phyloP scores from a whole-genome alignment of 2,113 vertebrate species.

The Columba janthina region DNA sequence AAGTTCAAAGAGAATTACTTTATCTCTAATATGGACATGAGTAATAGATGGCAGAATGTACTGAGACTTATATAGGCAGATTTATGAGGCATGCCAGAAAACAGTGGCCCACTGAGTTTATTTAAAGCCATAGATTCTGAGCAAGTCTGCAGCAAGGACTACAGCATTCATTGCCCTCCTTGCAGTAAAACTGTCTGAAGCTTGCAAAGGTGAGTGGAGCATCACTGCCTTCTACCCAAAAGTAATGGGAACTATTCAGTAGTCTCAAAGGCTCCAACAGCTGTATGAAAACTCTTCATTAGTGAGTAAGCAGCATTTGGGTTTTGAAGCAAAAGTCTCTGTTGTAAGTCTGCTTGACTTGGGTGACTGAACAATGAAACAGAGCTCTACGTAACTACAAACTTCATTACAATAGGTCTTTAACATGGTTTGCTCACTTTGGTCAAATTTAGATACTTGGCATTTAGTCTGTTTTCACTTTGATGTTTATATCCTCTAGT shows the following conservation, averaged over 20 bases:
- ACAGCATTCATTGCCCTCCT: neutral
- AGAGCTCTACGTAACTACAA: neutral
- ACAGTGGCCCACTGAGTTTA: conserved; percentile 11
- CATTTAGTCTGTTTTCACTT: neutral
- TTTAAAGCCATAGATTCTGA: conserved; percentile 46
- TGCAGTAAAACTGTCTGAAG: conserved; percentile 15
- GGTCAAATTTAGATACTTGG: neutral
- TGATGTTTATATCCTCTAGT: conserved; percentile 10
- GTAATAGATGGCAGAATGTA: conserved; percentile 65
- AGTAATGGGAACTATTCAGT: neutral
- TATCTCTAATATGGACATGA: conserved; percentile 64
- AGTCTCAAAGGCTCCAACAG: neutral
- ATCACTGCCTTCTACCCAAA: neutral
- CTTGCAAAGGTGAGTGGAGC: neutral
- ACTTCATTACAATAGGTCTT: neutral
- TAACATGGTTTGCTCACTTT: neutral
- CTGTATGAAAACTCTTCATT: neutral
- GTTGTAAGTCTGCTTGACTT: neutral
- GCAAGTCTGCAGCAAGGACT: conserved; percentile 30
- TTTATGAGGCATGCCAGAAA: conserved; percentile 65
- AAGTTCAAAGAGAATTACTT: conserved; percentile 62
- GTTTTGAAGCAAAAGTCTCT: neutral
- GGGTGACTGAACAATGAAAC: neutral
- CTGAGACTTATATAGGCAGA: conserved; percentile 64
- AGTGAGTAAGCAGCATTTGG: neutral